These are phyloP conservation scores for Aleiodes alternator DNA, from an alignment of 2,888 invertebrate species.

Conservation along the genomic window DNA sequence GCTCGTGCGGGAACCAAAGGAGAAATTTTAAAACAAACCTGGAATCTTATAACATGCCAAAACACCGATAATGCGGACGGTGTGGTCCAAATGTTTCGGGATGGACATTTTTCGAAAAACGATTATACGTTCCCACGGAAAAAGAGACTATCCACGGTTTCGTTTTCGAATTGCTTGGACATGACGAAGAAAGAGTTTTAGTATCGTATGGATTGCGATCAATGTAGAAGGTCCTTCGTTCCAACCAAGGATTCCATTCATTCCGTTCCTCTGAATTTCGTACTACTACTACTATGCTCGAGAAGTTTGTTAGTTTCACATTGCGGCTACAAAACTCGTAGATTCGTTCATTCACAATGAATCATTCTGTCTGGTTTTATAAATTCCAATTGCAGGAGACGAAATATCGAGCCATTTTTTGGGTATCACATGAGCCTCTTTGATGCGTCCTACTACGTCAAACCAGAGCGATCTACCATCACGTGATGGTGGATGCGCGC, in stretches of 20 bases:
- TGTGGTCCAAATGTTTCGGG: slow-evolving; percentile 68
- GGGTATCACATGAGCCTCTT: no score
- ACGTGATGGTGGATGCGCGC: no score
- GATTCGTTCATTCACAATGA: slow-evolving; percentile 12
- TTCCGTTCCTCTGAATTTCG: slow-evolving; percentile 2
- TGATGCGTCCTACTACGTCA: no score
- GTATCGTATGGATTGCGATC: slow-evolving; percentile 33
- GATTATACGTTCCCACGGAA: slow-evolving; percentile 72
- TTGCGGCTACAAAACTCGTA: background rate
- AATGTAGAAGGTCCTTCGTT: slow-evolving; percentile 31
- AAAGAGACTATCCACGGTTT: slow-evolving; percentile 3
- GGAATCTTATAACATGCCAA: slow-evolving; percentile 73
- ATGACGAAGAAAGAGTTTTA: background rate
- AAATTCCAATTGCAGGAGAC: slow-evolving; percentile 1
- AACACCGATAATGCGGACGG: slow-evolving; percentile 75
- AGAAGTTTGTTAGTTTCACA: background rate
- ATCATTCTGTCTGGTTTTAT: slow-evolving; percentile 4
- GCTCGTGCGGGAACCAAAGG: slow-evolving; percentile 4
- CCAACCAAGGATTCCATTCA: slow-evolving; percentile 35
- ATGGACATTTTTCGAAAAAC: slow-evolving; percentile 56
- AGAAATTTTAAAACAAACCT: slow-evolving; percentile 20
- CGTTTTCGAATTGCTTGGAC: background rate
- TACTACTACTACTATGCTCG: no score
- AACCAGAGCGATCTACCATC: no score
- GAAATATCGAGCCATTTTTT: background rate